Conservation (phyloP, 92 coral and sea anemone genomes). For the Blastomussa wellsi region DNA sequence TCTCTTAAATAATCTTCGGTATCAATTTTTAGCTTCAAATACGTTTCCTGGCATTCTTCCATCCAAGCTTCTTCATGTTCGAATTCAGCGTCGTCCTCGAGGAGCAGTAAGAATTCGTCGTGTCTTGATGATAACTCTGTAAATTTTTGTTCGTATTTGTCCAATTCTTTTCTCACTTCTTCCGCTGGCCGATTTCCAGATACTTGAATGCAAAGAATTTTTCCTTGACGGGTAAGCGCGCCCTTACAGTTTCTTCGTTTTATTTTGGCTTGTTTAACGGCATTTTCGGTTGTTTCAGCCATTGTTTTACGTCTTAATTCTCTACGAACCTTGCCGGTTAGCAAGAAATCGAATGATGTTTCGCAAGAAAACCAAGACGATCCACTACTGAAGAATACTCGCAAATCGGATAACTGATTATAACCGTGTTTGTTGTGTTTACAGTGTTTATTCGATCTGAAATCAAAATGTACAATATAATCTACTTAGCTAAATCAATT, state of each 20-base stretch:
- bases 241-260: conserved; percentile 45
- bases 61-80: conserved; percentile 45
- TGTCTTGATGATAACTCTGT: conserved; percentile 5
- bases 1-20: conserved; percentile 30
- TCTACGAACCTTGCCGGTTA: conserved; percentile 33
- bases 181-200: conserved; percentile 40
- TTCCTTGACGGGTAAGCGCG: conserved; percentile 44
- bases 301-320: conserved; percentile 35
- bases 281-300: conserved; percentile 17
- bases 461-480: too few relatives aligned
- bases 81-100: conserved; percentile 41
- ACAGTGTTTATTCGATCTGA: too few relatives aligned
- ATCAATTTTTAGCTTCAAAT: conserved; percentile 11
- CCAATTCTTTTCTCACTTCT: conserved; percentile 16
- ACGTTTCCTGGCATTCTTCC: conserved; percentile 43
- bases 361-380: too few relatives aligned
- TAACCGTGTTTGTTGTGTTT: too few relatives aligned
- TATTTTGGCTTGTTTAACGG: conserved; percentile 55
- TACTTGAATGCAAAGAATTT: conserved; percentile 10
- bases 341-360: conserved; percentile 63
- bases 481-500: too few relatives aligned
- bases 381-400: too few relatives aligned
- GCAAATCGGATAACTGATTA: too few relatives aligned
- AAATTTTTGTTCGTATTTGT: conserved; percentile 13
- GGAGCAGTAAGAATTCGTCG: conserved; percentile 12